Base-by-base conservation (phyloP, 2,113 vertebrate genomes). In the Elephantulus edwardii region DNA sequence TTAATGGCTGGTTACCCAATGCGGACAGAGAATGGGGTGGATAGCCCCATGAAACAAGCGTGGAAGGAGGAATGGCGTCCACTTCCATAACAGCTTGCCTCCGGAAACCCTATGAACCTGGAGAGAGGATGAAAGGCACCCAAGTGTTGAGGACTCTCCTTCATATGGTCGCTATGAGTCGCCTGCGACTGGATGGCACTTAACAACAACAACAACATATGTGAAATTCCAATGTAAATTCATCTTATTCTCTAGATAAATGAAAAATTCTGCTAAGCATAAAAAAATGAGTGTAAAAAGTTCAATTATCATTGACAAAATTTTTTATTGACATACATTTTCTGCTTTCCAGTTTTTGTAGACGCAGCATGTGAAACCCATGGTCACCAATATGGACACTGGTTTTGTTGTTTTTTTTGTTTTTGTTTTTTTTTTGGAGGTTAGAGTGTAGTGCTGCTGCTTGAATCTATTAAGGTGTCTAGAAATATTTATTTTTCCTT, bases 401-500 rank as follows among this genome's bases (percentile, higher is more conserved):
- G 84, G 17, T 91, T 68, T 78, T n/a, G 40, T 60, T 50, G 77
- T 77, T 38, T 62, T n/a, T n/a, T n/a, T n/a, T n/a, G n/a, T n/a
- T n/a, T n/a, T n/a, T n/a, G n/a, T n/a, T n/a, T n/a, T n/a, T n/a
- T n/a, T n/a, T n/a, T n/a, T n/a, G n/a, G n/a, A 28, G 6, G 38
- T 93, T 48, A 75, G n/a, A 33, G 22, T 6, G 20, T 33, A 74
- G 40, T 72, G 70, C 72, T 60, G n/a, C 58, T 87, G 33, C 46
- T 50, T 44, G 30, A 2, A 11, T 70, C 71, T 62, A 62, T 26
- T 54, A 60, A 89, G 19, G 35, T 50, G 28, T 88, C 35, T 91
- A 71, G n/a, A 91, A 86, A 78, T 50, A 52, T 79, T 77, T 85
- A 54, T 64, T 76, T 83, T 83, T 35, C 33, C 35, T 48, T 92